Evolutionary conservation across 2,797 vertebrate species (phyloP).

Genomic region (Lithobates pipiens): DNA sequence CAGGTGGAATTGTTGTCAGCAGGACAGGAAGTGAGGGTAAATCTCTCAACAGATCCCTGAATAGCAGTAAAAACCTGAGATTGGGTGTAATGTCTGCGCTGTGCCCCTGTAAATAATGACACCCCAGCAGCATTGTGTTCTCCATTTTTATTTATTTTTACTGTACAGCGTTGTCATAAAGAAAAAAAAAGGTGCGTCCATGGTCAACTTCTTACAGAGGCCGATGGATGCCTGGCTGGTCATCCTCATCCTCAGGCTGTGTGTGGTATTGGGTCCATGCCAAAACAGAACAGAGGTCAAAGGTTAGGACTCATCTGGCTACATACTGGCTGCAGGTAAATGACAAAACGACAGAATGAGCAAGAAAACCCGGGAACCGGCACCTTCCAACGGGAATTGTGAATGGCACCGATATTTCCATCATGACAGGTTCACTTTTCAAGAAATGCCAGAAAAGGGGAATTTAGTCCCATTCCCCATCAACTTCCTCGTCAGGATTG

Average conservation of each 20-base stretch:
- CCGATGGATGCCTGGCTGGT: too few species aligned
- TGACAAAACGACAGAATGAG: neutral
- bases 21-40: too few species aligned
- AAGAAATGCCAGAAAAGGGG: neutral
- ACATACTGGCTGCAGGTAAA: neutral
- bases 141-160: conserved; percentile 29
- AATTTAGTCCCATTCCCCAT: conserved; percentile 82
- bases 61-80: too few species aligned
- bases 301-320: neutral
- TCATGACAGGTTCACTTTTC: neutral
- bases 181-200: too few species aligned
- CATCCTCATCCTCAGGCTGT: neutral
- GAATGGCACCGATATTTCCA: neutral
- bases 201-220: too few species aligned
- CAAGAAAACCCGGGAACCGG: neutral
- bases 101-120: neutral
- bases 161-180: neutral
- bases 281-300: neutral
- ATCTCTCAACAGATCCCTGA: neutral
- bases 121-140: neutral
- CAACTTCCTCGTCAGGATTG: conserved; percentile 85
- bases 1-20: neutral
- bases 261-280: neutral
- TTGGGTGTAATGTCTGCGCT: too few species aligned
- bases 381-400: neutral